Base-by-base conservation (phyloP, 2,888 invertebrate species). In the Epiblema foenella region DNA sequence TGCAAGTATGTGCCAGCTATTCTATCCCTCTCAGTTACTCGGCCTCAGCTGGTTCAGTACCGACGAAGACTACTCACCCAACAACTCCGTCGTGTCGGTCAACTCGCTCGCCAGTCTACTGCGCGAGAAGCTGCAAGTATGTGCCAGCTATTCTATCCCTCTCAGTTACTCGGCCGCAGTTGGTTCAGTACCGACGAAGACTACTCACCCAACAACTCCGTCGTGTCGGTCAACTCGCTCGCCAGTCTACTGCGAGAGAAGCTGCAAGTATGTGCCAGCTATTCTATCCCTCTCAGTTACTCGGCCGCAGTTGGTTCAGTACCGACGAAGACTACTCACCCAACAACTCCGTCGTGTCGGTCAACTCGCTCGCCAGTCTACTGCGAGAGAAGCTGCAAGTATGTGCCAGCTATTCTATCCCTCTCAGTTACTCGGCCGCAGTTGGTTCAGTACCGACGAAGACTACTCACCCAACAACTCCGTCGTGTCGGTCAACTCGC, bases 51-150 rank as follows among this genome's bases (percentile, higher is more conserved):
- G 93, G 82, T 92, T 93, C 83, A 95, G 91, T 84, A 94, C 93
- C 94, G 95, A 95, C 72, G 95, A 95, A 95, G n/a, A 95, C 72
- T 95, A 95, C 79, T 96, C 96, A 2, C 95, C 96, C 0, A 95
- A 95, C 76, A 96, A 97, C 80, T 97, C 97, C 8, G 96, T 97
- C 79, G 97, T 97, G 0, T 97, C 97, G 58, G 95, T 97, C 78
- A 97, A 97, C 89, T 97, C 97, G 0, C 94, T 98, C 76, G 97
- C 97, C 72, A 97, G 97, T 83, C 89, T 98, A 67, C 93, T 98
- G 15, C 95, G 96, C 79, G 97, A 98, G 84, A 97, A 97, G 89
- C 93, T 97, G 78, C 97, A 97, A 94, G 96, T 96, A 85, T 18
- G 58, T 33, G 1, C 49, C 15, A 17, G 17, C 17, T 8, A 17